Evolutionary conservation across 1,140 invertebrate genomes (phyloP).

Genomic region (Cylas formicarius): DNA sequence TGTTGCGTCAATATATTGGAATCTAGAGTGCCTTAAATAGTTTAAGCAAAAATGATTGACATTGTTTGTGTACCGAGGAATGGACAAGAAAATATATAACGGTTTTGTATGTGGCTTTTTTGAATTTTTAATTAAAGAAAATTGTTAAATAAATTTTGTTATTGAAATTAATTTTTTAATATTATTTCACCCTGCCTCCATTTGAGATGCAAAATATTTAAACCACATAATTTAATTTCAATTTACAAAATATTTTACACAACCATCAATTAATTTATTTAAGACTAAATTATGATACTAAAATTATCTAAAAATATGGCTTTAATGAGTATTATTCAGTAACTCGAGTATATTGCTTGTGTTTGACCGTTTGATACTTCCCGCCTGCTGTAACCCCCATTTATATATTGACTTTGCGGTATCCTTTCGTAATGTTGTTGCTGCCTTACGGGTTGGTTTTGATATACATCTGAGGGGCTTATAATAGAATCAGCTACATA

Average conservation of each 20-base stretch:
- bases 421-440: slow-evolving; percentile 21
- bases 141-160: too few species aligned
- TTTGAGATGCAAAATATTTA: too few species aligned
- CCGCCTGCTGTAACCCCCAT: slow-evolving; percentile 10
- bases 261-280: slow-evolving; percentile 15
- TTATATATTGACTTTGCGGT: slow-evolving; percentile 14
- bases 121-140: too few species aligned
- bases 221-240: too few species aligned
- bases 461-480: slow-evolving; percentile 16
- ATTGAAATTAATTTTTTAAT: too few species aligned
- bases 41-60: too few species aligned
- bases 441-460: slow-evolving; percentile 11
- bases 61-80: too few species aligned
- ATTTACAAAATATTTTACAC: slow-evolving; percentile 17
- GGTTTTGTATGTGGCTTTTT: too few species aligned
- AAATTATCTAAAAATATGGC: slow-evolving; percentile 16
- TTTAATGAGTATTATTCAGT: slow-evolving; percentile 19
- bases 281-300: slow-evolving; percentile 8
- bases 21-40: too few species aligned
- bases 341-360: slow-evolving; percentile 22
- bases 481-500: slow-evolving; percentile 30
- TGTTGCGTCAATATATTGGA: too few species aligned
- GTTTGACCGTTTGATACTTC: slow-evolving; percentile 15
- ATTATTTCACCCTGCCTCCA: too few species aligned
- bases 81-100: too few species aligned